Percentiles rank a stretch among this genome's conserved stretches.
These are phyloP conservation scores for Pristionchus maxplancki DNA, from an alignment of 2,888 invertebrate species.

Conservation along the genomic window DNA sequence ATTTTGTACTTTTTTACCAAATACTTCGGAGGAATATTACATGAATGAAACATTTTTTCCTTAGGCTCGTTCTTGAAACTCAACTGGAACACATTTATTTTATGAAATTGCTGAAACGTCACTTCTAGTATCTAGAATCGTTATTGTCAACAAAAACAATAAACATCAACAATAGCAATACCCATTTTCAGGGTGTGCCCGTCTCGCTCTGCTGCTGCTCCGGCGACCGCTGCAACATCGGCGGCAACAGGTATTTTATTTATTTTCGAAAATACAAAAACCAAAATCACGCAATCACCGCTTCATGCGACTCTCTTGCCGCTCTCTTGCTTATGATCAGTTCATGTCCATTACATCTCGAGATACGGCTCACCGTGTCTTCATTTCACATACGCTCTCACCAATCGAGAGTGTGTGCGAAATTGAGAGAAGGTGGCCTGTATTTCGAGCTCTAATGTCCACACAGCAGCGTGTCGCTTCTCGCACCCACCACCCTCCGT, in stretches of 20 bases:
- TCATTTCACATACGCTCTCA: too few species aligned
- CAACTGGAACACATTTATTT: not conserved
- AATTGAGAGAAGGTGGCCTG: too few species aligned
- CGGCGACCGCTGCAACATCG: constrained; percentile 48
- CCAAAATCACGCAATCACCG: not conserved
- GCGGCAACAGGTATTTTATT: not conserved
- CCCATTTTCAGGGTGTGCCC: not conserved
- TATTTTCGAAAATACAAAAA: not conserved
- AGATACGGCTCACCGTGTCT: too few species aligned
- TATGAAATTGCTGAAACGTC: too few species aligned
- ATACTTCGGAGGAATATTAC: too few species aligned
- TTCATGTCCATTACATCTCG: too few species aligned
- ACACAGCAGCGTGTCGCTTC: not conserved
- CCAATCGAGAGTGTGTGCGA: too few species aligned
- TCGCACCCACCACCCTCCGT: constrained; percentile 5
- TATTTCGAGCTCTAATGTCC: not conserved
- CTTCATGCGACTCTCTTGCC: not conserved
- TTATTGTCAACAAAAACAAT: not conserved
- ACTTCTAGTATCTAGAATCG: too few species aligned
- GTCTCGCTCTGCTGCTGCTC: constrained; percentile 50
- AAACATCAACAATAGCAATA: not conserved
- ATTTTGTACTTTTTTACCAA: too few species aligned
- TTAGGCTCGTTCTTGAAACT: not conserved
- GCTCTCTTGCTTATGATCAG: not conserved
- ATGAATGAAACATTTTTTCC: too few species aligned